Base-by-base conservation (phyloP, 2,113 vertebrate species). In the Scartelaos histophorus region DNA sequence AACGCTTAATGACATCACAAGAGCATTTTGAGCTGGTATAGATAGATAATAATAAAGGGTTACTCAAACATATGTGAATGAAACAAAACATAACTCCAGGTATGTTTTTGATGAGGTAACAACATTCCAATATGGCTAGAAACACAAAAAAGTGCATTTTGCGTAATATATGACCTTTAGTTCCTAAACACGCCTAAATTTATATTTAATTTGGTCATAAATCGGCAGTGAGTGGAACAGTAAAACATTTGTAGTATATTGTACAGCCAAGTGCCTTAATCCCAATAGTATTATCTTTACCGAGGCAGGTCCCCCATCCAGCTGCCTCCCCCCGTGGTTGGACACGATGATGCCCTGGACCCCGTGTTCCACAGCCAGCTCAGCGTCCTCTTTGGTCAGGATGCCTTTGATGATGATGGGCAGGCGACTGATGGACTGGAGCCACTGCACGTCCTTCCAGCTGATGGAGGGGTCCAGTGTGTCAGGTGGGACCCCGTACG, bases 321-420 rank as follows among this genome's bases (percentile, higher is more conserved):
- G 91, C 81, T 99, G 98, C 46, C 98, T 93, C 5, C 97, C 97
- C 0, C 97, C 98, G 0, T 99, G 98, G 80, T 98, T 99, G 73
- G 97, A 99, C 74, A 99, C 97, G 0, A 98, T 94, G 91, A 99
- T 95, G 71, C 95, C 98, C 22, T 95, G 94, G 25, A 97, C 94
- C 0, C 95, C 94, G 0, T 98, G 94, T 64, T 93, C 93, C 86
- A 98, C 89, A 0, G 97, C 97, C 88, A 98, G 87, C 85, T 98
- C 96, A 0, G 97, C 96, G 13, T 99, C 98, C 90, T 99, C 97
- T 87, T 94, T 97, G 0, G 97, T 99, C 87, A 99, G 84, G 90
- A 99, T 97, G 38, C 98, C 97, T 90, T 99, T 99, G 85, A 99
- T 93, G 84, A 99, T 95, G 75, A 99, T 93, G 45, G 97, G 98